Evolutionary conservation across 2,888 invertebrate genomes (phyloP), one percentile per base, ranked within the genome.

Genomic region (Petrolisthes manimaculis): DNA sequence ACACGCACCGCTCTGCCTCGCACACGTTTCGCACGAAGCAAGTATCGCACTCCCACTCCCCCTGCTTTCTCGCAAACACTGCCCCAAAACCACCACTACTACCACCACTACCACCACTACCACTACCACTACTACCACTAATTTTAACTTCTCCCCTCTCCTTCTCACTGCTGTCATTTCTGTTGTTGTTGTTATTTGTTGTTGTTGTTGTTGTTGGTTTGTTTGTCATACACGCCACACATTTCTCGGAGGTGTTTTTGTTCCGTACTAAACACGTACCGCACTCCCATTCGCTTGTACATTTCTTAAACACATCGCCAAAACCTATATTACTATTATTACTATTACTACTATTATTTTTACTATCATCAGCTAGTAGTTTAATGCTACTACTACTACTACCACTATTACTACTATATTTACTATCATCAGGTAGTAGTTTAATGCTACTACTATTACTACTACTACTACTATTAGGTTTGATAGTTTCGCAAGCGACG

Each of bases 21-120:
- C n/a, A n/a, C n/a, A n/a, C n/a, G 89, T 93, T 93, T 69, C 89
- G 88, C n/a, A 93, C 91, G 92, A 92, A 91, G 91, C 93, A 93
- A 8, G 91, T 91, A 37, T 92, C 91, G 91, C 93, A 93, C 5
- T 92, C 92, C 93, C 93, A 93, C 14, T 91, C 91, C 24, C 92
- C 93, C 8, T 92, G 74, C 53, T 92, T 89, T 55, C 91, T 91
- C 71, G 92, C 92, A 90, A 93, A 92, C 88, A 92, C 91, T 81
- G 93, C 92, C 6, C 92, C 90, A 90, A 90, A 90, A n/a, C 88
- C 14, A 71, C 21, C 21, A n/a, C 71, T n/a, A 2, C 37, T 4
- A n/a, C 1, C 71, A 71, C 71, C 21, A 14, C 21, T 4, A 18
- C 61, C 61, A 0, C 4, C 4, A 71, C 71, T 71, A 2, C 14